These are phyloP conservation scores for Prosapia bicincta DNA, from an alignment of 2,888 invertebrate species.

Conservation along the genomic window DNA sequence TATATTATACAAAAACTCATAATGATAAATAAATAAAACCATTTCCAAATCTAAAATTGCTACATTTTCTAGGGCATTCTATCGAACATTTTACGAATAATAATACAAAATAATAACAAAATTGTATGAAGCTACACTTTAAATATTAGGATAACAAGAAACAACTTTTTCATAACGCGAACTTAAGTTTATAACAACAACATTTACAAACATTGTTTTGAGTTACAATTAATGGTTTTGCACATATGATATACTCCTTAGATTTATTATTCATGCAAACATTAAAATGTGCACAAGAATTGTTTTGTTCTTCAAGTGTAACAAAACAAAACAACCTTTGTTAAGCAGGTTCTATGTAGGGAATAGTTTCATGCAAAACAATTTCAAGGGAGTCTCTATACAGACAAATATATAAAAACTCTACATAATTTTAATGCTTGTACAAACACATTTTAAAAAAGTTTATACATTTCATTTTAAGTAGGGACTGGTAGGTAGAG, in stretches of 20 bases:
- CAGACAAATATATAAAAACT: background rate
- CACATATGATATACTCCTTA: conserved; percentile 13
- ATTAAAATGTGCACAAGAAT: background rate
- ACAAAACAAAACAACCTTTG: background rate
- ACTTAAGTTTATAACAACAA: conserved; percentile 26
- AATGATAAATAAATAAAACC: background rate
- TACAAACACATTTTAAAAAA: background rate
- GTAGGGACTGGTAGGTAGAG: conserved; percentile 13
- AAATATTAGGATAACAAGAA: background rate
- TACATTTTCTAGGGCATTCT: background rate
- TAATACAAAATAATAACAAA: background rate
- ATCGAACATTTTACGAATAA: background rate
- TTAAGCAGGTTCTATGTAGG: background rate
- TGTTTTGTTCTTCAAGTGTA: background rate
- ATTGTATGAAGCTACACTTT: background rate
- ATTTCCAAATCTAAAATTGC: background rate
- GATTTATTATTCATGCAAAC: background rate
- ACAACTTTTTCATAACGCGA: background rate
- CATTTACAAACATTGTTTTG: conserved; percentile 16
- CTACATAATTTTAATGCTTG: background rate
- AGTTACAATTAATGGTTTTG: conserved; percentile 21
- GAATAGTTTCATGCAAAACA: background rate
- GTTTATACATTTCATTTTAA: background rate
- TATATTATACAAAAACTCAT: background rate
- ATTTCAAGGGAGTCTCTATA: background rate